Evolutionary conservation across 2,113 vertebrate genomes (phyloP).

Genomic region (Gallinago media): DNA sequence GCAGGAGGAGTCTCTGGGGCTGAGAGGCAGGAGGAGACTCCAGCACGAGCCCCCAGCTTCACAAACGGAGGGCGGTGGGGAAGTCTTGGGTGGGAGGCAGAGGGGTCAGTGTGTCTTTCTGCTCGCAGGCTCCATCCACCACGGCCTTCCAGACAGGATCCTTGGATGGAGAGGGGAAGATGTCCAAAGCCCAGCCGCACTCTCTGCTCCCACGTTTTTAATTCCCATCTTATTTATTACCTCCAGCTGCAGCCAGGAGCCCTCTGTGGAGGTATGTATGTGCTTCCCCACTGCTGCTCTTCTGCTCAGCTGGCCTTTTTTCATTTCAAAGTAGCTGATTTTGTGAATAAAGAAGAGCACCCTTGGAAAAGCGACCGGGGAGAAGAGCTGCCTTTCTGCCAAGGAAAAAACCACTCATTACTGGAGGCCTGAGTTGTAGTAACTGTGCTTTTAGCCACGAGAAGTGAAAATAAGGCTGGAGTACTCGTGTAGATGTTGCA

Average conservation of each 20-base stretch:
- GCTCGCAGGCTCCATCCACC: accelerated
- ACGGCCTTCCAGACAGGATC: background rate
- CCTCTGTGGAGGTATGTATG: background rate
- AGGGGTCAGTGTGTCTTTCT: accelerated
- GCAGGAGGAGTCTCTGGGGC: background rate
- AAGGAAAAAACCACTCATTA: background rate
- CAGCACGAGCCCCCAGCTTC: background rate
- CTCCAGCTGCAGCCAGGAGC: background rate
- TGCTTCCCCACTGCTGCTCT: background rate
- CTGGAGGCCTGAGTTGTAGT: background rate
- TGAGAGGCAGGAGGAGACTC: background rate
- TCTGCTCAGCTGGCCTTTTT: background rate
- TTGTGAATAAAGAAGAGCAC: background rate
- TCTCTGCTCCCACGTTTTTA: background rate
- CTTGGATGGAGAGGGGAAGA: background rate
- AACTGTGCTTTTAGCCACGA: background rate
- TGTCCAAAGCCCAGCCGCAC: background rate
- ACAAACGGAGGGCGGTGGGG: background rate
- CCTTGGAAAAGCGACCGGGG: background rate
- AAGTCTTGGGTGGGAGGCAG: background rate
- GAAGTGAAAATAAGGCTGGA: background rate
- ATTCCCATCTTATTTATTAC: background rate
- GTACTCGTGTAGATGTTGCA: accelerated
- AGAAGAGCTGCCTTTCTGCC: background rate
- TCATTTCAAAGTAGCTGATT: background rate